A percentile compares a stretch with the other conserved stretches of the same genome.
Evolutionary conservation across 2,113 vertebrate species (phyloP).

Genomic region (Phaetusa simplex): DNA sequence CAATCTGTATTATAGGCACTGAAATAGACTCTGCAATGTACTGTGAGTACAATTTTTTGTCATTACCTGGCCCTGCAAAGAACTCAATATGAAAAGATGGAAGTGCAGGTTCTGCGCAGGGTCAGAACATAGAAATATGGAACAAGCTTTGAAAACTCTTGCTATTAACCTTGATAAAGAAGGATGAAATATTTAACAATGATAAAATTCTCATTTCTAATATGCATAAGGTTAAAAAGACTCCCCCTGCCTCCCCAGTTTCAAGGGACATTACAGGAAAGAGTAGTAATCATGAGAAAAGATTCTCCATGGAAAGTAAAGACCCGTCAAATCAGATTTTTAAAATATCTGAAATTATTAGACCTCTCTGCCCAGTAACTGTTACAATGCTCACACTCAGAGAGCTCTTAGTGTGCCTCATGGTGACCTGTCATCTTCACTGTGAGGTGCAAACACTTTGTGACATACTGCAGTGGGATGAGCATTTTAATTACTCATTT

Average conservation of each 20-base stretch:
- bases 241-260: neutral
- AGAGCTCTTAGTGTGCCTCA: neutral
- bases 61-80: neutral
- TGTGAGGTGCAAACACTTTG: neutral
- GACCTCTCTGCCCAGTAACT: neutral
- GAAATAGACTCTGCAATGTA: neutral
- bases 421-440: neutral
- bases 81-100: neutral
- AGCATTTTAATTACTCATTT: conserved; percentile 38
- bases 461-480: neutral
- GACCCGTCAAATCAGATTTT: neutral
- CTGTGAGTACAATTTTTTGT: neutral
- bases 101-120: neutral
- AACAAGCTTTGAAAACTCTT: neutral
- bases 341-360: neutral
- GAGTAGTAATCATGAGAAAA: neutral
- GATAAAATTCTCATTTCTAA: neutral
- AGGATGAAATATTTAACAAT: neutral
- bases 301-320: neutral
- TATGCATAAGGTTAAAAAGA: neutral
- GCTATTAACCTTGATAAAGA: neutral
- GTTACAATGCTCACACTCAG: neutral
- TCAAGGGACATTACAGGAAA: neutral
- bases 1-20: neutral
- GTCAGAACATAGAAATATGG: neutral